Base-by-base conservation (phyloP, 1,140 invertebrate species). In the Drosophila insularis region DNA sequence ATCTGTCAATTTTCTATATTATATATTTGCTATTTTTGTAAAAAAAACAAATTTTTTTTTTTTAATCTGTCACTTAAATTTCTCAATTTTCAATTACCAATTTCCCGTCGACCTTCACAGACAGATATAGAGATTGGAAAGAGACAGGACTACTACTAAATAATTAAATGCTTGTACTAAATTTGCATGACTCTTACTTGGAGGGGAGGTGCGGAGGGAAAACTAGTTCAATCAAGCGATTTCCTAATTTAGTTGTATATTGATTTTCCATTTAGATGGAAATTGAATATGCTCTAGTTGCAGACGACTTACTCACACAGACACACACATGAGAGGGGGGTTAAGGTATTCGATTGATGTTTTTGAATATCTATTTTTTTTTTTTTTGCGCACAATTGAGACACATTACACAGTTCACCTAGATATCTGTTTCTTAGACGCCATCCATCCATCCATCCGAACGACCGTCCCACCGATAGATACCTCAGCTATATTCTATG, bases 381-480 rank as follows among this genome's bases (percentile, higher is more conserved):
- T 27, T 78, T 73, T 75, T 74, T 35, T 63, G 40, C 55, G 72
- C 73, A 67, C 80, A 87, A 89, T 89, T 87, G 84, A 89, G 67
- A 68, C 79, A 62, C 82, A 87, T 87, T 87, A 89, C 76, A 76
- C 63, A 82, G 69, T 87, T 50, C 84, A 87, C 82, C 82, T 69
- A 87, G 68, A 82, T 86, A 79, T 77, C 46, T 21, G 43, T 61
- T 37, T 61, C 17, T 40, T 37, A 8, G 31, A 11, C 19, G 32
- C 19, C 27, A n/a, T 2, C n/a, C 43, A 37, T 37, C 8, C 43
- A 55, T 27, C 46, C 37, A 43, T 39, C 61, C 46, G 2, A 21
- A 0, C 43, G 2, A 46, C 43, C 43, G 2, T 4, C 43, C 43
- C 2, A 46, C 7, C 40, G 59, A 70, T 63, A 31, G 17, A 19